Evolutionary conservation across 2,888 invertebrate genomes (phyloP).

Genomic region (Urechis unicinctus): DNA sequence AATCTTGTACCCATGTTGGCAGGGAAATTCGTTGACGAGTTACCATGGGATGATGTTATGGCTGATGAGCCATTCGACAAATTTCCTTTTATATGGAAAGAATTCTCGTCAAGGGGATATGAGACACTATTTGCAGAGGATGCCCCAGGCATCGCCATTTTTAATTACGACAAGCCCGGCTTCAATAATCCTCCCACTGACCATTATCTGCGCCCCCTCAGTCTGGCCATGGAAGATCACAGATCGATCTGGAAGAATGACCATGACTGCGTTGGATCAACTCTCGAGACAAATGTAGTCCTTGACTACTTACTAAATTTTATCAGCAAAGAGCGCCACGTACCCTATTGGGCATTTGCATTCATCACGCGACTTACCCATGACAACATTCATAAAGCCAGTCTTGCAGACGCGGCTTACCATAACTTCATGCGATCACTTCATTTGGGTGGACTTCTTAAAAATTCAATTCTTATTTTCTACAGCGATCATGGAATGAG

Average conservation of each 20-base stretch:
- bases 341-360: constrained; percentile 71
- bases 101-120: constrained; percentile 66
- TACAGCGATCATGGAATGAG: constrained; percentile 87
- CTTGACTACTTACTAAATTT: constrained; percentile 59
- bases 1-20: constrained; percentile 76
- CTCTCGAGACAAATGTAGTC: constrained; percentile 64
- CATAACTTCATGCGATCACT: constrained; percentile 56
- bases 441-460: constrained; percentile 38
- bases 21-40: constrained; percentile 53
- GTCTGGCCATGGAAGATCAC: constrained; percentile 55
- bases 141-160: constrained; percentile 68
- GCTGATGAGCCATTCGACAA: constrained; percentile 56
- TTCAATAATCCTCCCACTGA: constrained; percentile 74
- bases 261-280: constrained; percentile 61
- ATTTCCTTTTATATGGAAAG: constrained; percentile 79
- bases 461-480: constrained; percentile 34
- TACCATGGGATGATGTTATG: constrained; percentile 46
- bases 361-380: constrained; percentile 81
- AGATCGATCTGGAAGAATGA: constrained; percentile 23
- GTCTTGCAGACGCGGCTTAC: constrained; percentile 66
- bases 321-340: constrained; percentile 54
- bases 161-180: constrained; percentile 72
- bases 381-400: constrained; percentile 74
- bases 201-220: constrained; percentile 72
- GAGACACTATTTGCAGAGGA: constrained; percentile 78